Evolutionary conservation across 2,888 invertebrate species (phyloP), one percentile per base, ranked within the genome.

Genomic region (Torymus auratus): DNA sequence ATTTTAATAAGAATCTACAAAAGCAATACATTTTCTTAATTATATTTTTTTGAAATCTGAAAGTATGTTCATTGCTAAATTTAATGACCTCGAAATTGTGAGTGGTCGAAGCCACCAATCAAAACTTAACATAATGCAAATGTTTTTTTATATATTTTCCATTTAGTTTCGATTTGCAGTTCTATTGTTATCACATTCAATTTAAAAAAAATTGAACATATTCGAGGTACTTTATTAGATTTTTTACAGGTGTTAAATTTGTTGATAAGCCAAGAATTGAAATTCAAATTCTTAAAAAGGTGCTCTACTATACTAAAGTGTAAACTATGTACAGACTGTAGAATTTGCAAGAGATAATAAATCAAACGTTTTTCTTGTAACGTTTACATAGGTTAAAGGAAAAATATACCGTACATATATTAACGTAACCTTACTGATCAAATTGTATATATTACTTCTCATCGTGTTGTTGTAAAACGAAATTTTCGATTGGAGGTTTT

Each of bases 271-370:
- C 13, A 69, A 17, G 2, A 62, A 60, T 61, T 53, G 10, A 23
- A 56, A 17, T 68, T 68, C 50, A 72, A 2, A 23, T 64, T 56
- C 62, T 28, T 74, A 28, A 12, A 17, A 69, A 74, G 74, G 74
- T 75, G 80, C 71, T 80, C 55, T 71, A 55, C 60, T 65, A 50
- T 67, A 23, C 20, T 67, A 67, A 75, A 65, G 71, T 80, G 80
- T 80, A 80, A 75, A 76, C 75, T 67, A 75, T 80, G 80, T 80
- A 80, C 80, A 80, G 75, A 17, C 41, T 55, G 2, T 73, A 69
- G 68, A 14, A 74, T 74, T 69, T 69, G 55, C 76, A 69, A 61
- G 10, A 78, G 20, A 17, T 69, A 67, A 62, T 17, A 53, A 56
- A 50, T 61, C 41, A 17, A 62, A 69, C 68, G 68, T 41, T 73